A percentile compares a stretch with the other conserved stretches of the same genome.
Evolutionary conservation across 2,888 invertebrate species (phyloP).

Genomic region (Sarcophaga subvicina): DNA sequence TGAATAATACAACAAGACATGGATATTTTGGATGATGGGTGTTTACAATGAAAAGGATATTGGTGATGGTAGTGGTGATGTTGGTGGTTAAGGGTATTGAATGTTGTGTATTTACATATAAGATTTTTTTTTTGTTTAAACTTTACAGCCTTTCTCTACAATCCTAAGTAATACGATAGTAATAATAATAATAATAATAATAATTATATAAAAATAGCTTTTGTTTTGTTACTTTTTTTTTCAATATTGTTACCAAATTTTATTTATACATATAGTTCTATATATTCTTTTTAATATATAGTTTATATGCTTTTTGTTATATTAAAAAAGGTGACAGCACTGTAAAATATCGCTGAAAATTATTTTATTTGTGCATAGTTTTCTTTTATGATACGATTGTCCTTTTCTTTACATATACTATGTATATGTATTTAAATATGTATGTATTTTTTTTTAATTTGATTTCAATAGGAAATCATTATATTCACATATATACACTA

Average conservation of each 20-base stretch:
- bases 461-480: too few species aligned
- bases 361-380: neutral
- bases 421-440: too few species aligned
- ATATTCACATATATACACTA: slow-evolving; percentile 28
- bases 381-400: neutral
- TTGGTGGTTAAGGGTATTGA: neutral
- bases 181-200: neutral
- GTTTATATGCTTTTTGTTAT: slow-evolving; percentile 1
- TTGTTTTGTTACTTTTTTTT: neutral
- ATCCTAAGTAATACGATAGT: neutral
- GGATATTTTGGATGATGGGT: neutral
- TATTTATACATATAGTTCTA: neutral
- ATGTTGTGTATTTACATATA: slow-evolving; percentile 39
- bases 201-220: neutral
- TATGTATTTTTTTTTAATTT: too few species aligned
- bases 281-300: slow-evolving; percentile 4
- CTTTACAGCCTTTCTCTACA: neutral
- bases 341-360: slow-evolving; percentile 60
- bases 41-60: neutral
- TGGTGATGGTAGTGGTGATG: neutral
- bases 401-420: neutral
- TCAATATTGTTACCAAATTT: slow-evolving; percentile 8
- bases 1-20: neutral
- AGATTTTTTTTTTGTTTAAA: neutral
- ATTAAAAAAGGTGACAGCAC: slow-evolving; percentile 72